Evolutionary conservation across 2,888 invertebrate genomes (phyloP).

Genomic region (Folsomia candida): DNA sequence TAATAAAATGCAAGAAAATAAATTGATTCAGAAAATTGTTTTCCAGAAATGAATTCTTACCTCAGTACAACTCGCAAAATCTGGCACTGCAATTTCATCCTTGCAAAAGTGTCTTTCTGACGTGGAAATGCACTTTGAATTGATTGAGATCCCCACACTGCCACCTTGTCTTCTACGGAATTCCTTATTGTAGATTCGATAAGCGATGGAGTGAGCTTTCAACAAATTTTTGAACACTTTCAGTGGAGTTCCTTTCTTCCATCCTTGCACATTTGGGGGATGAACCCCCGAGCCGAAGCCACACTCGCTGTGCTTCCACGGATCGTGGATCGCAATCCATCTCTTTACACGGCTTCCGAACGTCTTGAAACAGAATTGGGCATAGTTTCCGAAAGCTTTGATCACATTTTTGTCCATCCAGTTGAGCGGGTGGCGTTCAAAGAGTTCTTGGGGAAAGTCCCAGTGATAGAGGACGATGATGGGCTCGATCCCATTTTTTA

Average conservation of each 20-base stretch:
- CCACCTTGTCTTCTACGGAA: constrained; percentile 54
- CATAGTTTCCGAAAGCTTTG: constrained; percentile 59
- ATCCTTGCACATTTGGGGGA: constrained; percentile 61
- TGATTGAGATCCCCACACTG: constrained; percentile 47
- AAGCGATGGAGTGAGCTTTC: constrained; percentile 65
- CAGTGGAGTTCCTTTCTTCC: constrained; percentile 58
- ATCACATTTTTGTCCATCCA: constrained; percentile 56
- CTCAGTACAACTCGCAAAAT: neutral
- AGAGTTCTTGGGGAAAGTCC: constrained; percentile 59
- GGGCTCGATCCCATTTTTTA: constrained; percentile 41
- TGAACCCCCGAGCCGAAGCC: constrained; percentile 21
- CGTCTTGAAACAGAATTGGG: constrained; percentile 55
- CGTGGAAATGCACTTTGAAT: constrained; percentile 6
- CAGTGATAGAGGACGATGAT: constrained; percentile 56
- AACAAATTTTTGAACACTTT: constrained; percentile 58
- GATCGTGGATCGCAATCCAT: constrained; percentile 35
- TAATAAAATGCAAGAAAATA: neutral
- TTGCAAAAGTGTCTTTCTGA: neutral
- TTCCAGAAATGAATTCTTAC: neutral
- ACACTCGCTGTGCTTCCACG: constrained; percentile 22
- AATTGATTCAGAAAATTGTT: too few species aligned
- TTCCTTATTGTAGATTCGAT: constrained; percentile 62
- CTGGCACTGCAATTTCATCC: neutral
- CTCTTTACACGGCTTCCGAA: constrained; percentile 58
- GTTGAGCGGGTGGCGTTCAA: constrained; percentile 55